A percentile compares a stretch with the other conserved stretches of the same genome.
Conservation (phyloP, 2,888 invertebrate genomes). For the Ectobius pallidus region DNA sequence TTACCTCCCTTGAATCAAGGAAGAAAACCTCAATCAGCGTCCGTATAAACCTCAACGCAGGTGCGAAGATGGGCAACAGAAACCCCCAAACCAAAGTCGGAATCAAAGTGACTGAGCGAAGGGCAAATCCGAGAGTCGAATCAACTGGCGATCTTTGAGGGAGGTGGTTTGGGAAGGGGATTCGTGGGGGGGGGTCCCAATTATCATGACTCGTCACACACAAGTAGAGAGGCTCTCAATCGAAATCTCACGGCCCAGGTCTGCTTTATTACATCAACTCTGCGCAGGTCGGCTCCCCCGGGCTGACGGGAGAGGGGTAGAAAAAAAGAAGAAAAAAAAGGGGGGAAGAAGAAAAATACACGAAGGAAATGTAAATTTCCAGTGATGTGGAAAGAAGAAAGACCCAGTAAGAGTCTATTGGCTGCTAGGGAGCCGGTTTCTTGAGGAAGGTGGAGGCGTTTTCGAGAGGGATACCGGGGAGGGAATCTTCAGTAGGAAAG, state of each 20-base stretch:
- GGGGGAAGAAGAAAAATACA: slow-evolving; percentile 37
- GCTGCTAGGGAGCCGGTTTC: slow-evolving; percentile 35
- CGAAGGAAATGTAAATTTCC: slow-evolving; percentile 44
- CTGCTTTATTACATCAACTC: slow-evolving; percentile 31
- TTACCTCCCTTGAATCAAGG: slow-evolving; percentile 39
- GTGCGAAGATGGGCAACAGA: neutral
- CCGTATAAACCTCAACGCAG: slow-evolving; percentile 32
- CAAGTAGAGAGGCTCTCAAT: slow-evolving; percentile 41
- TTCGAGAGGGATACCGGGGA: slow-evolving; percentile 30
- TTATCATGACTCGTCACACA: slow-evolving; percentile 45
- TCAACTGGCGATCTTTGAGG: neutral
- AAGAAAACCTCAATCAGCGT: slow-evolving; percentile 37
- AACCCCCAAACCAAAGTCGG: too few relatives aligned
- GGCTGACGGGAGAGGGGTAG: neutral
- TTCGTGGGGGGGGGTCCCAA: slow-evolving; percentile 34
- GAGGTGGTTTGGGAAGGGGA: slow-evolving; percentile 1
- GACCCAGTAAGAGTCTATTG: slow-evolving; percentile 40
- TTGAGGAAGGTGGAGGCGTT: slow-evolving; percentile 18
- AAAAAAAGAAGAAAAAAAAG: slow-evolving; percentile 3
- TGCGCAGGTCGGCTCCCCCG: slow-evolving; percentile 29
- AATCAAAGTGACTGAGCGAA: neutral
- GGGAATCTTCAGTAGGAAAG: slow-evolving; percentile 19
- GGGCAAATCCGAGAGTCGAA: slow-evolving; percentile 26
- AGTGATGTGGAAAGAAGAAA: slow-evolving; percentile 42
- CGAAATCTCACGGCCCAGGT: slow-evolving; percentile 32